Evolutionary conservation across 92 coral and sea anemone genomes (phyloP).

Genomic region (Desmophyllum pertusum): DNA sequence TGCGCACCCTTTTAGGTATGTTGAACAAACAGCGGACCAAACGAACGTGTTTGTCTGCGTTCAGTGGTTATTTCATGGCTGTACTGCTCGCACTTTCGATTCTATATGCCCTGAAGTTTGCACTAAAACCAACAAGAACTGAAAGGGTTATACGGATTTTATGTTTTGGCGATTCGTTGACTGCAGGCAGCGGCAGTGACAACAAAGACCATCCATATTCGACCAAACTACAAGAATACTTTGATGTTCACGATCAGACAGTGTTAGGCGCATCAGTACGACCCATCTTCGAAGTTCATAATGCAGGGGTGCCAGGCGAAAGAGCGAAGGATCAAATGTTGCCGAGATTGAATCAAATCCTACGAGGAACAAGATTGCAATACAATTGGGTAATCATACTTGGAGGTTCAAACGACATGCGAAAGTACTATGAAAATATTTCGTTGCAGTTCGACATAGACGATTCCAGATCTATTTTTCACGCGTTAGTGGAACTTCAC

Average conservation of each 20-base stretch:
- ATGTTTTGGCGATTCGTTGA: conserved; percentile 70
- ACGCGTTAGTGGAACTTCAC: conserved; percentile 57
- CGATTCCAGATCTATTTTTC: conserved; percentile 37
- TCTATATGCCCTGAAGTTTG: conserved; percentile 10
- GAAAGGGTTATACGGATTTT: conserved; percentile 41
- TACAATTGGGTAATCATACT: conserved; percentile 85
- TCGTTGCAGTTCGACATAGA: neutral
- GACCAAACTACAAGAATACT: conserved; percentile 34
- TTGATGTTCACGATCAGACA: conserved; percentile 31
- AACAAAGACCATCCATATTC: conserved; percentile 54
- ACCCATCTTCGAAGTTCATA: conserved; percentile 40
- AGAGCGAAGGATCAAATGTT: conserved; percentile 41
- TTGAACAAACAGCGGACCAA: neutral
- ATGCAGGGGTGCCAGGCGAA: conserved; percentile 64
- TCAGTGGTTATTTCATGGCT: neutral
- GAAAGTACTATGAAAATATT: conserved; percentile 3
- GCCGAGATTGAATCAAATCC: conserved; percentile 39
- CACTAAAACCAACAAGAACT: neutral
- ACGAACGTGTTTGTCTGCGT: neutral
- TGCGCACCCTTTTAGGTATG: neutral
- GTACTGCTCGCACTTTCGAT: neutral
- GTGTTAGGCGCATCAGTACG: neutral
- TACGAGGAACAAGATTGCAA: conserved; percentile 9
- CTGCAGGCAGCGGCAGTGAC: conserved; percentile 34
- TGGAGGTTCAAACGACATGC: conserved; percentile 82